phyloP scores from a whole-genome alignment of 2,113 vertebrate genomes.

The human (Homo sapiens) region GRCh38 chr12:129402501-129403000 shows the following conservation, averaged over 20 bases:
- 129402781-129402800: not conserved
- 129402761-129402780: not conserved
- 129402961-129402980: not conserved
- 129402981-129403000: not conserved
- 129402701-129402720: not conserved
- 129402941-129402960: rapidly evolving
- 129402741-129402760: rapidly evolving
- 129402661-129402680: too few relatives aligned
- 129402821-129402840: rapidly evolving
- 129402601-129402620: too few relatives aligned
- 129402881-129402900: too few relatives aligned
- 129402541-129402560: not conserved
- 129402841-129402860: too few relatives aligned
- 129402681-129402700: not conserved
- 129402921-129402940: not conserved
- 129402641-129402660: too few relatives aligned
- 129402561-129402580: not conserved
- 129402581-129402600: too few relatives aligned
- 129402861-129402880: not conserved
- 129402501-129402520: not conserved
- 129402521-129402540: rapidly evolving
- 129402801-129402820: too few relatives aligned
- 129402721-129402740: not conserved
- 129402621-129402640: too few relatives aligned
- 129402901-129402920: not conserved